Conservation (phyloP, 2,888 invertebrate species). For the Monochamus alternatus region DNA sequence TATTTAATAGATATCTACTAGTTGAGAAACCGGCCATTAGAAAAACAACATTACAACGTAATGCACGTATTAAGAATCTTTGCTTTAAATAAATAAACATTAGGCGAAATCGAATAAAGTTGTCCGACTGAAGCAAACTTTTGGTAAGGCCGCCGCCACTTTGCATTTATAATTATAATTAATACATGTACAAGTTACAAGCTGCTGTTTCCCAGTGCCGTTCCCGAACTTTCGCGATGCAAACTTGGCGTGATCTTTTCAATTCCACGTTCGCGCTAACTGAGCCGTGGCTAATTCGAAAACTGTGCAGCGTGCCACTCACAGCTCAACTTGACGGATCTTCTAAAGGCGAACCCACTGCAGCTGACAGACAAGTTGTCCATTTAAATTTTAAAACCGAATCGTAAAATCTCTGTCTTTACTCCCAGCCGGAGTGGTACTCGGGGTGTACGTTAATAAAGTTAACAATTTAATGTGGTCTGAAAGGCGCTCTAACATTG, state of each 20-base stretch:
- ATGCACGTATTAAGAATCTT: no score
- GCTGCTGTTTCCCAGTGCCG: conserved; percentile 43
- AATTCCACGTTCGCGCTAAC: conserved; percentile 51
- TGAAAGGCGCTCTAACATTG: conserved; percentile 16
- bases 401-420: conserved; percentile 42
- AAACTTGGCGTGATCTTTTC: conserved; percentile 58
- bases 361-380: conserved; percentile 57
- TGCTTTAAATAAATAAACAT: neutral
- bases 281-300: conserved; percentile 52
- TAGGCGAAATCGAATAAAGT: neutral
- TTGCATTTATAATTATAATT: conserved; percentile 14
- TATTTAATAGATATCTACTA: no score
- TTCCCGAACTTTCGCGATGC: conserved; percentile 54
- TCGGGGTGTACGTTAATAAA: conserved; percentile 25
- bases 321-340: conserved; percentile 54
- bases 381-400: conserved; percentile 58
- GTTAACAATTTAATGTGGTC: conserved; percentile 6
- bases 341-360: conserved; percentile 53
- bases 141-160: neutral
- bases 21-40: no score
- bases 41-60: no score
- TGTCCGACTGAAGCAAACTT: neutral
- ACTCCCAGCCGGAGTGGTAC: conserved; percentile 23
- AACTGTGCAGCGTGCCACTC: conserved; percentile 57
- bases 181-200: conserved; percentile 32